Conservation (phyloP, 2,888 invertebrate species). For the Ypsolopha sequella region DNA sequence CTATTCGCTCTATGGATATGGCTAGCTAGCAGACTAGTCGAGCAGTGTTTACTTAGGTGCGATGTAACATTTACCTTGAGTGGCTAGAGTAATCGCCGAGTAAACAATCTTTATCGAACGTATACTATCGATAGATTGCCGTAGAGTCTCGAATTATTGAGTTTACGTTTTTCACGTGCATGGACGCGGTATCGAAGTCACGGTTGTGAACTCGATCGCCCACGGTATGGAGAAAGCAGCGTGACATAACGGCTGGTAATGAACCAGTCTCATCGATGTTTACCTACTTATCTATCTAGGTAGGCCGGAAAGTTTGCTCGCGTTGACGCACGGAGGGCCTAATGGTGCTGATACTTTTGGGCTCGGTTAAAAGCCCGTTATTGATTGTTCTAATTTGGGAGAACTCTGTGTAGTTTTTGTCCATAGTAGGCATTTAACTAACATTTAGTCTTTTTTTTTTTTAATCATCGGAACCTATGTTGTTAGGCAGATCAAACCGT, state of each 20-base stretch:
- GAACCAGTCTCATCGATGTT: neutral
- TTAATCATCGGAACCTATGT: no score
- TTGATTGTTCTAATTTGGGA: no score
- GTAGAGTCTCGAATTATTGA: constrained; percentile 4
- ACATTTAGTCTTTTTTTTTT: no score
- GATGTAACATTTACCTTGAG: constrained; percentile 40
- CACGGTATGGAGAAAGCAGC: constrained; percentile 56
- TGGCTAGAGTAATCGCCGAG: constrained; percentile 41
- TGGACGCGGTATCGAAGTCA: constrained; percentile 28
- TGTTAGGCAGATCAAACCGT: no score
- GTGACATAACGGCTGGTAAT: constrained; percentile 1
- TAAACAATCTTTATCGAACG: constrained; percentile 55
- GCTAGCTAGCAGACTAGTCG: no score
- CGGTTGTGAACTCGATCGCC: constrained; percentile 27
- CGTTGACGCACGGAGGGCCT: no score
- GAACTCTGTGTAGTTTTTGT: no score
- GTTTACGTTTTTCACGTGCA: neutral
- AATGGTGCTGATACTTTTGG: no score
- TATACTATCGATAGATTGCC: constrained; percentile 35
- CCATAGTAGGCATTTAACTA: no score
- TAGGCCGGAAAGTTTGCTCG: no score
- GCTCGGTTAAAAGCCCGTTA: no score
- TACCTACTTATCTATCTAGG: constrained; percentile 1
- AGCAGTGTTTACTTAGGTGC: constrained; percentile 12
- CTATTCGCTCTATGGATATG: neutral